phyloP scores from a whole-genome alignment of 2,888 invertebrate species.

The Papilio gigon region DNA sequence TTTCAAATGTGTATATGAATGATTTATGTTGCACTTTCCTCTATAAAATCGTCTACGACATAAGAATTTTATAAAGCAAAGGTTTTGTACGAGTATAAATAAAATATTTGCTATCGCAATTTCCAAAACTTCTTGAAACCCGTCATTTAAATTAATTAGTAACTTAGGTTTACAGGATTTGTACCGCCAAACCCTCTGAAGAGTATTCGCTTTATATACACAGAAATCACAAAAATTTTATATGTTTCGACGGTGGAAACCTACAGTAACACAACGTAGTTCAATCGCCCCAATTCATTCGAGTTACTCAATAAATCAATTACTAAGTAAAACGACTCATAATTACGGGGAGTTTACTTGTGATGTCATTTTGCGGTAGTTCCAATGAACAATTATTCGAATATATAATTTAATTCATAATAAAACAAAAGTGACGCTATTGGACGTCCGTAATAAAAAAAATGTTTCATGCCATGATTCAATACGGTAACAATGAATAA shows the following conservation, averaged over 20 bases:
- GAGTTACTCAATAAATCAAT: neutral
- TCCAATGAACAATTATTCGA: neutral
- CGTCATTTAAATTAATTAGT: too few relatives aligned
- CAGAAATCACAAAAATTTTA: too few relatives aligned
- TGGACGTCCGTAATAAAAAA: too few relatives aligned
- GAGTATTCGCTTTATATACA: too few relatives aligned
- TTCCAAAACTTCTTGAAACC: neutral
- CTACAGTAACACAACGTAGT: too few relatives aligned
- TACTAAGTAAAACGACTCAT: constrained; percentile 3
- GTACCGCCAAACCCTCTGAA: too few relatives aligned
- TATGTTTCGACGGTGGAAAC: too few relatives aligned
- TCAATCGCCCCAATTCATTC: too few relatives aligned
- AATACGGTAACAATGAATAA: neutral
- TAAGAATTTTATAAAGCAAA: constrained; percentile 19
- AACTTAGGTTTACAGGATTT: too few relatives aligned
- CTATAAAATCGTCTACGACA: constrained; percentile 21
- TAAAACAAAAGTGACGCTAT: neutral
- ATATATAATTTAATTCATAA: neutral
- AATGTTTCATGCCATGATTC: neutral
- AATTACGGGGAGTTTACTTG: neutral
- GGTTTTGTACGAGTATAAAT: neutral
- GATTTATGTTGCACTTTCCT: constrained; percentile 38
- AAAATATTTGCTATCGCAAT: neutral
- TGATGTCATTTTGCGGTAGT: constrained; percentile 4
- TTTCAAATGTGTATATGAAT: constrained; percentile 43